phyloP scores from a whole-genome alignment of 2,797 vertebrate genomes.

The Iguana delicatissima region DNA sequence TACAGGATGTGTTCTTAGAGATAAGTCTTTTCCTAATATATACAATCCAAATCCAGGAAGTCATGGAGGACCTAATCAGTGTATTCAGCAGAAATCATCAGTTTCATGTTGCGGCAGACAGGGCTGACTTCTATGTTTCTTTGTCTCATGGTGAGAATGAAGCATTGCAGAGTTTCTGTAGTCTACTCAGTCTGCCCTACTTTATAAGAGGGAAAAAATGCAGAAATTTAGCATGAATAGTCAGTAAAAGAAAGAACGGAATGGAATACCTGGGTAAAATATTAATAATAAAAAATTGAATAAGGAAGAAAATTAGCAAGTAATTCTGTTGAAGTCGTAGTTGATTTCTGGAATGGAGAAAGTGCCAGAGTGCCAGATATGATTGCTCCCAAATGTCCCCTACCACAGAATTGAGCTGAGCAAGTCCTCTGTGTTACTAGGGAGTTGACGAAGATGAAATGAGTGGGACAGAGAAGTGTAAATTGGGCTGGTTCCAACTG shows the following conservation, averaged over 20 bases:
- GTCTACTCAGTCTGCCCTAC: not conserved
- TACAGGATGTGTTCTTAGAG: not conserved
- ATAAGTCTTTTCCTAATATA: not conserved
- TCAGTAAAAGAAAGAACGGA: not conserved
- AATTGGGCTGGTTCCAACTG: no score
- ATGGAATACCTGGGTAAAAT: constrained; percentile 1
- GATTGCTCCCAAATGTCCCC: no score
- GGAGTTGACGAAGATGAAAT: no score
- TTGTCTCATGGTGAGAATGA: constrained; percentile 15
- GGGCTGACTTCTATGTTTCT: not conserved
- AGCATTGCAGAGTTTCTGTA: constrained; percentile 23
- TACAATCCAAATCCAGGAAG: constrained; percentile 1
- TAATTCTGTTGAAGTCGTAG: no score
- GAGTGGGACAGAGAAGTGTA: no score
- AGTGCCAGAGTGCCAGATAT: no score
- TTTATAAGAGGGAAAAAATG: not conserved
- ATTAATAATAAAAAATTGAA: constrained; percentile 23
- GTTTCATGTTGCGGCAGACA: constrained; percentile 8
- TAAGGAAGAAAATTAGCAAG: not conserved
- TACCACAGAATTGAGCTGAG: no score
- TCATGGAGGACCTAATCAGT: constrained; percentile 2
- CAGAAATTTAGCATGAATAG: not conserved
- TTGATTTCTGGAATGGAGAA: no score
- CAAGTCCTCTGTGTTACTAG: no score
- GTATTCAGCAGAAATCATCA: constrained; percentile 23